A percentile compares a stretch with the other conserved stretches of the same genome.
Conservation (phyloP, 2,113 vertebrate genomes). For the Pelmatolapia mariae region DNA sequence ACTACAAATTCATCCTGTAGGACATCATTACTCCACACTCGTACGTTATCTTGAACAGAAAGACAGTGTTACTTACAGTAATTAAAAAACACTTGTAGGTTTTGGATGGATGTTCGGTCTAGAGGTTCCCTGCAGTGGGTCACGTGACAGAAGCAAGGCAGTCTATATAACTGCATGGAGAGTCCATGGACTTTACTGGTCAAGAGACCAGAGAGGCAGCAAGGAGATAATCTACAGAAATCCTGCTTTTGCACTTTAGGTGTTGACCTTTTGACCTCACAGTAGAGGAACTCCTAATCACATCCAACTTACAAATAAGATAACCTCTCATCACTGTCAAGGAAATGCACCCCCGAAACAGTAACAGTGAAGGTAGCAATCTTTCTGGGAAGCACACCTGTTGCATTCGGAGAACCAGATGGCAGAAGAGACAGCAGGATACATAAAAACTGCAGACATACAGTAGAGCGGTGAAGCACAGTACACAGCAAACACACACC, state of each 20-base stretch:
- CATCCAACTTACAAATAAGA: not conserved
- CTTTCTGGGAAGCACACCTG: conserved; percentile 19
- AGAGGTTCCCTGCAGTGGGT: not conserved
- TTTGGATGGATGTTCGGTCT: not conserved
- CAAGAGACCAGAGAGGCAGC: not conserved
- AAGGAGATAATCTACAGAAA: conserved; percentile 1
- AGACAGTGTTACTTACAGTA: not conserved
- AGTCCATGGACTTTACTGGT: not conserved
- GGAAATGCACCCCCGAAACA: not conserved
- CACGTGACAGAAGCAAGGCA: not conserved
- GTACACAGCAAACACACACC: not conserved
- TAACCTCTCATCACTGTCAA: not conserved
- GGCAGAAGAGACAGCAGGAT: not conserved
- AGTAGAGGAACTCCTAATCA: not conserved
- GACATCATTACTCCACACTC: not conserved
- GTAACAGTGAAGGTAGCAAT: not conserved
- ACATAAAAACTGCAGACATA: not conserved
- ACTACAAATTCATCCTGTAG: not conserved
- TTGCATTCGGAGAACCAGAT: not conserved
- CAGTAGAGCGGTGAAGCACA: not conserved
- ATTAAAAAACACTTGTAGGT: not conserved
- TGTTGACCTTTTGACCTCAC: conserved; percentile 18
- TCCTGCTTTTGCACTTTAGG: not conserved
- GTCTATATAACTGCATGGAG: not conserved
- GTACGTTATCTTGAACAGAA: not conserved